phyloP scores from a whole-genome alignment of 2,888 invertebrate genomes.

The Falcaria lacertinaria region DNA sequence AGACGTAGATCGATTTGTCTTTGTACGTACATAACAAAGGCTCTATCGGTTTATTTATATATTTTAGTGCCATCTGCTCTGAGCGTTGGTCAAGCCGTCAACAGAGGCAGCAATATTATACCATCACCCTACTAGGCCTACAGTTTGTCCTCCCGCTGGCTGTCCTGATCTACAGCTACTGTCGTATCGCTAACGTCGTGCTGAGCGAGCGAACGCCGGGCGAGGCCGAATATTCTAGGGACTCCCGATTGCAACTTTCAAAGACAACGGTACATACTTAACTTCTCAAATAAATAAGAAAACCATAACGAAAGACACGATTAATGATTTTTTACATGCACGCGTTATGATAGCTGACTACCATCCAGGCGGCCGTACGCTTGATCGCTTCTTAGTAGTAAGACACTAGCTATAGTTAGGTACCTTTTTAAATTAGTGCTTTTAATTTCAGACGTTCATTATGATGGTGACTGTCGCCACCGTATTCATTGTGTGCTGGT shows the following conservation, averaged over 20 bases:
- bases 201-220: slow-evolving; percentile 93
- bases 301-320: neutral
- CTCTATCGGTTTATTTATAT: no score
- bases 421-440: neutral
- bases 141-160: slow-evolving; percentile 91
- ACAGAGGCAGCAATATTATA: slow-evolving; percentile 80
- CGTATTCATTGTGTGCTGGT: slow-evolving; percentile 92
- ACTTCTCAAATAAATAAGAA: neutral
- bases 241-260: slow-evolving; percentile 90
- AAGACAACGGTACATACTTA: slow-evolving; percentile 86
- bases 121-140: slow-evolving; percentile 86
- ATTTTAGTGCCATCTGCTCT: slow-evolving; percentile 83
- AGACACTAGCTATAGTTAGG: neutral
- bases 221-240: slow-evolving; percentile 90
- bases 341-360: no score
- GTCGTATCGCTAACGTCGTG: slow-evolving; percentile 90
- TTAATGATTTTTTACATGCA: no score
- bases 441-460: slow-evolving; percentile 88
- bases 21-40: no score
- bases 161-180: slow-evolving; percentile 91
- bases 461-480: slow-evolving; percentile 94
- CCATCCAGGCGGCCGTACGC: no score
- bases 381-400: no score
- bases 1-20: no score
- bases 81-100: slow-evolving; percentile 84